Conservation (phyloP, 2,888 invertebrate genomes). For the Chymomyza amoena region DNA sequence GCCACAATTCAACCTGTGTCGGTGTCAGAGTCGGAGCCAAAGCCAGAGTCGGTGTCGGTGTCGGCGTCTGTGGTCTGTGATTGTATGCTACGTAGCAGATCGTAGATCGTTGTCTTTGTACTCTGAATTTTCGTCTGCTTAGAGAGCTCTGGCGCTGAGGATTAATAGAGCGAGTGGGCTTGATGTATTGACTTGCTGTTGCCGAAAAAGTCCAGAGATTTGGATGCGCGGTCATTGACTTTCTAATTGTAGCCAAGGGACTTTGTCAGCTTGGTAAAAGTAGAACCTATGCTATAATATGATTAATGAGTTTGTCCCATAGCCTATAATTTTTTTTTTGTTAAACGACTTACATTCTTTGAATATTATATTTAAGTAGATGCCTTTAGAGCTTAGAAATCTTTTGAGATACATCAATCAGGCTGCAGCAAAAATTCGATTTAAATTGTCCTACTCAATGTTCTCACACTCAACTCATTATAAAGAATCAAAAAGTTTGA, state of each 20-base stretch:
- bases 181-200: slow-evolving; percentile 55
- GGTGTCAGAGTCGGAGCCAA: not conserved
- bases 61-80: slow-evolving; percentile 28
- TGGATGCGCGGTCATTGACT: slow-evolving; percentile 59
- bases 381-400: not conserved
- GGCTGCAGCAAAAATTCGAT: not conserved
- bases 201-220: slow-evolving; percentile 68
- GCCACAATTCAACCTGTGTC: slow-evolving; percentile 50
- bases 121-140: slow-evolving; percentile 19
- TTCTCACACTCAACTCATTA: slow-evolving; percentile 33
- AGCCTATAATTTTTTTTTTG: not conserved
- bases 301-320: slow-evolving; percentile 50
- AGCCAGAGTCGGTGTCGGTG: not conserved
- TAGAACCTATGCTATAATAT: slow-evolving; percentile 27
- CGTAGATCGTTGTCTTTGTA: slow-evolving; percentile 10
- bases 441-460: not conserved
- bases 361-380: not conserved
- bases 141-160: slow-evolving; percentile 42
- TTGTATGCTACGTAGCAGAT: slow-evolving; percentile 22
- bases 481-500: not conserved
- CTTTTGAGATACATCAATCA: not conserved
- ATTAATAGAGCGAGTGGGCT: slow-evolving; percentile 65
- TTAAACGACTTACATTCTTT: not conserved
- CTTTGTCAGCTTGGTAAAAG: slow-evolving; percentile 32
- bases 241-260: slow-evolving; percentile 46